Percentiles rank a stretch among this genome's conserved stretches.
These are phyloP conservation scores for Anoncus sp. DNA, from an alignment of 2,888 invertebrate species.

Conservation along the genomic window DNA sequence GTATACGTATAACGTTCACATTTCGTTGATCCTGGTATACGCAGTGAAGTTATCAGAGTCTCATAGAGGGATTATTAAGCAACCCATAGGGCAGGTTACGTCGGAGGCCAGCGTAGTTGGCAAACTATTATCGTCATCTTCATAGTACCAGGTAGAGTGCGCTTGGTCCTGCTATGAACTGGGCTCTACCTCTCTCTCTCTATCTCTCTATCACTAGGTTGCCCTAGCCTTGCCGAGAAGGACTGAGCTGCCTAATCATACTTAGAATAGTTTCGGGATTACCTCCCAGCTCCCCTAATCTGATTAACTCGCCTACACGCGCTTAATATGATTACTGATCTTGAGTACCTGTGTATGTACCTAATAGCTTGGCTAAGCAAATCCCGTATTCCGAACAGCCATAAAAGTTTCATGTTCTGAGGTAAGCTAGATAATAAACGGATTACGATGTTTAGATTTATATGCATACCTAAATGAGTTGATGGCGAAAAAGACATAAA, in stretches of 20 bases:
- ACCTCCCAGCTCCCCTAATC: conserved; percentile 82
- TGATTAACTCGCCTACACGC: conserved; percentile 82
- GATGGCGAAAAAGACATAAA: conserved; percentile 39
- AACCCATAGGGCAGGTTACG: conserved; percentile 82
- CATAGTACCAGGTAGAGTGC: conserved; percentile 79
- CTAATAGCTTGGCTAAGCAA: conserved; percentile 79
- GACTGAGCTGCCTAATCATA: conserved; percentile 82
- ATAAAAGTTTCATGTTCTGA: conserved; percentile 79
- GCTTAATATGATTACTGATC: conserved; percentile 83
- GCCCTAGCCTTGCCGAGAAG: conserved; percentile 72
- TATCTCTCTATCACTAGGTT: conserved; percentile 43
- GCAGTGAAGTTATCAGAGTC: conserved; percentile 81
- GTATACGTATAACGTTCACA: conserved; percentile 59
- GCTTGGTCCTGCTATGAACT: conserved; percentile 71
- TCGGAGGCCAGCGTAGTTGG: conserved; percentile 81
- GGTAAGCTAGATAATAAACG: conserved; percentile 76
- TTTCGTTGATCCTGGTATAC: conserved; percentile 67
- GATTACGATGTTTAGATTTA: conserved; percentile 68
- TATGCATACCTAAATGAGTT: conserved; percentile 55
- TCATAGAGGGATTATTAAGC: conserved; percentile 82
- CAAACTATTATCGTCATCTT: conserved; percentile 83
- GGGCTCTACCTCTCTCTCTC: conserved; percentile 53
- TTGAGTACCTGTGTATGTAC: conserved; percentile 80
- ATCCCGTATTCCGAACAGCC: conserved; percentile 77
- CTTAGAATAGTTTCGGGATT: conserved; percentile 83